Evolutionary conservation across 2,888 invertebrate species (phyloP).

Genomic region (Tinea pellionella): DNA sequence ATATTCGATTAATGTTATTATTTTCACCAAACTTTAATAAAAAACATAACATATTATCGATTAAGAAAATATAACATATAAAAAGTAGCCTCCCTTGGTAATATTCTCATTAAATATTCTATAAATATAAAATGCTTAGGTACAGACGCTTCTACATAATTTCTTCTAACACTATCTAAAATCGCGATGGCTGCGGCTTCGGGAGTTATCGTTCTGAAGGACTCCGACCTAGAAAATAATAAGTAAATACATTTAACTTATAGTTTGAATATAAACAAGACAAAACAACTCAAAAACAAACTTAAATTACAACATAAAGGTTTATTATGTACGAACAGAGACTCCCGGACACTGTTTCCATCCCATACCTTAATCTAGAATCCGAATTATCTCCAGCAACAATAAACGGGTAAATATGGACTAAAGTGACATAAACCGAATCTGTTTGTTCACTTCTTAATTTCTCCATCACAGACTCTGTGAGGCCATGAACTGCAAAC

Average conservation of each 20-base stretch:
- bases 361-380: constrained; percentile 64
- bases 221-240: constrained; percentile 70
- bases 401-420: constrained; percentile 74
- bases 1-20: too few species aligned
- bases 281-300: too few species aligned
- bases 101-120: constrained; percentile 67
- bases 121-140: constrained; percentile 71
- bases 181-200: constrained; percentile 68
- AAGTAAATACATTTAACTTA: too few species aligned
- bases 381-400: constrained; percentile 54
- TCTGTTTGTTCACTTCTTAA: constrained; percentile 65
- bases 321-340: too few species aligned
- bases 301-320: too few species aligned
- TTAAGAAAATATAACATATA: too few species aligned
- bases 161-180: constrained; percentile 71
- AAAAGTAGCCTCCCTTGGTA: constrained; percentile 66
- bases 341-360: too few species aligned
- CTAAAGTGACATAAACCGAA: constrained; percentile 70
- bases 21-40: too few species aligned
- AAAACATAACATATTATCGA: too few species aligned
- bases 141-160: constrained; percentile 72
- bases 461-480: constrained; percentile 72
- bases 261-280: too few species aligned
- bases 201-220: constrained; percentile 73
- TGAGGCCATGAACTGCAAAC: constrained; percentile 74